Evolutionary conservation across 2,113 vertebrate species (phyloP).

Genomic region (Poeciliopsis turrubarensis): DNA sequence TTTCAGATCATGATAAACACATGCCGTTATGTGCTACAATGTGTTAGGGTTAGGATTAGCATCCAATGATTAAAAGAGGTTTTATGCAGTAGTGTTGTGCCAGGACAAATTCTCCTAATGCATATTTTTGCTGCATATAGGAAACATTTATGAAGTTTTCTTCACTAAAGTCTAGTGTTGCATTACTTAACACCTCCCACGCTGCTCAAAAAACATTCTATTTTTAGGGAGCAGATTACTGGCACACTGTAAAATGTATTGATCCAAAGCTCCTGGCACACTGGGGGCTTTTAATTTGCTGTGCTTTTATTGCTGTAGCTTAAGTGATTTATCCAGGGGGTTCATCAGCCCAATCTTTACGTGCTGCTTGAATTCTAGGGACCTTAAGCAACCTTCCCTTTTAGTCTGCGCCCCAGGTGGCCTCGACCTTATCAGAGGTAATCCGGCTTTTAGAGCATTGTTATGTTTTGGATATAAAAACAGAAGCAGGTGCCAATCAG

Average conservation of each 20-base stretch:
- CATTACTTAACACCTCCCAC: conserved; percentile 10
- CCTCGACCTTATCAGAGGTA: conserved; percentile 51
- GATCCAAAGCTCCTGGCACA: conserved; percentile 45
- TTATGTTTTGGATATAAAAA: conserved; percentile 17
- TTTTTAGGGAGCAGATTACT: conserved; percentile 56
- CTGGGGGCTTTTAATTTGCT: conserved; percentile 72
- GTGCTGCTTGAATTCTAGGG: conserved; percentile 33
- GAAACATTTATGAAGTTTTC: conserved; percentile 23
- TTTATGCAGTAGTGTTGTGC: conserved; percentile 38
- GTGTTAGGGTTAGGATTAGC: background rate
- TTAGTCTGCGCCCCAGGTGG: conserved; percentile 46
- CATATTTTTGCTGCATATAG: conserved; percentile 19
- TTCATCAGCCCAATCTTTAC: conserved; percentile 63
- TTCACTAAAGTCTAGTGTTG: background rate
- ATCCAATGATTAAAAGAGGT: conserved; percentile 35
- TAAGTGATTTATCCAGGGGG: conserved; percentile 61
- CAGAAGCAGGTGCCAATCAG: conserved; percentile 8
- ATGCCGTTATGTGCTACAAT: background rate
- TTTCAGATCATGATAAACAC: conserved; percentile 16
- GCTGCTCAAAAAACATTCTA: conserved; percentile 21
- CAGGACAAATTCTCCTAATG: conserved; percentile 20
- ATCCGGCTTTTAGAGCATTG: conserved; percentile 55
- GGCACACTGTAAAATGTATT: conserved; percentile 62
- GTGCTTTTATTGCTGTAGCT: conserved; percentile 64
- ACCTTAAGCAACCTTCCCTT: conserved; percentile 53